Percentiles rank a stretch among this genome's conserved stretches.
Conservation (phyloP, 2,888 invertebrate species). For the Melanargia galathea region DNA sequence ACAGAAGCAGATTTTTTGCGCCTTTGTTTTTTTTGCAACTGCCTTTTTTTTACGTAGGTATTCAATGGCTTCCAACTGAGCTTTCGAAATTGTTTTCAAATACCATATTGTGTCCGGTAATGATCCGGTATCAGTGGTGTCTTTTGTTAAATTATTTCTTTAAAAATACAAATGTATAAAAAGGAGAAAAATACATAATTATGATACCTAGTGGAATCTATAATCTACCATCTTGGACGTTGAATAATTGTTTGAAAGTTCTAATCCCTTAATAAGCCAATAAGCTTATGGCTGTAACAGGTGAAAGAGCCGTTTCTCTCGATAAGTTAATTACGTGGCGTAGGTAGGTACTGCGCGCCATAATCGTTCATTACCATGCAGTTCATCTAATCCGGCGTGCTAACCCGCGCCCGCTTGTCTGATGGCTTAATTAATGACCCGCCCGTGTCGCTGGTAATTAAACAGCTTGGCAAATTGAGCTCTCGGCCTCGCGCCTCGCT, state of each 20-base stretch:
- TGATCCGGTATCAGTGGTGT: slow-evolving; percentile 21
- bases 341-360: slow-evolving; percentile 49
- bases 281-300: slow-evolving; percentile 33
- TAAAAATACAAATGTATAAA: not conserved
- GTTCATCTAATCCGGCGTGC: slow-evolving; percentile 66
- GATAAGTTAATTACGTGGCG: slow-evolving; percentile 44
- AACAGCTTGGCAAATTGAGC: slow-evolving; percentile 76
- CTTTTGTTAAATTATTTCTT: slow-evolving; percentile 20
- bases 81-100: slow-evolving; percentile 32
- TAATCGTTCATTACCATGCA: slow-evolving; percentile 67
- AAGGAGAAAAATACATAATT: not conserved
- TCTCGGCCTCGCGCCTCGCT: slow-evolving; percentile 62
- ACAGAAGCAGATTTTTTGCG: slow-evolving; percentile 6
- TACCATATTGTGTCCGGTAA: slow-evolving; percentile 30
- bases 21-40: slow-evolving; percentile 17
- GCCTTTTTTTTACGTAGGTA: slow-evolving; percentile 14
- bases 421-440: slow-evolving; percentile 80
- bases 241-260: slow-evolving; percentile 23
- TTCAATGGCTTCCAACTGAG: slow-evolving; percentile 28
- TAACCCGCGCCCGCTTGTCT: slow-evolving; percentile 69
- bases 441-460: slow-evolving; percentile 77
- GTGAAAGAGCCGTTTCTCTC: slow-evolving; percentile 37
- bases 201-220: not conserved
- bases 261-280: slow-evolving; percentile 15
- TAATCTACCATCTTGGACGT: slow-evolving; percentile 4